These are phyloP conservation scores for Sebastolobus alascanus DNA, from an alignment of 2,797 vertebrate genomes.

Conservation along the genomic window DNA sequence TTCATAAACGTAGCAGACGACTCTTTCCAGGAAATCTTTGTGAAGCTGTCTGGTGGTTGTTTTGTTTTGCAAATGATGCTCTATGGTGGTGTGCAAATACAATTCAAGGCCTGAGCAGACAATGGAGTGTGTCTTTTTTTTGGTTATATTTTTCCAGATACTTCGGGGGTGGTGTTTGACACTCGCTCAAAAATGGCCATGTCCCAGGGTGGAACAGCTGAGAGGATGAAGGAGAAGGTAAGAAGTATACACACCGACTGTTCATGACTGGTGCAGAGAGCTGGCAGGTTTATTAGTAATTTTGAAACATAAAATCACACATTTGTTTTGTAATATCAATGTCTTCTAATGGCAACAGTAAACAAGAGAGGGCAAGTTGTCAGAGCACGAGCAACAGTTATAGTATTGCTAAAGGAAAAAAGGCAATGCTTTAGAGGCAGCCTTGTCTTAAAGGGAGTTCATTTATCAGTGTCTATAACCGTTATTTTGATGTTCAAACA, in stretches of 20 bases:
- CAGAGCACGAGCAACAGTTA: conserved; percentile 8
- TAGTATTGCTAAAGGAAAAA: not conserved
- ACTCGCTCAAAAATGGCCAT: conserved; percentile 95
- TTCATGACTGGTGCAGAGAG: not conserved
- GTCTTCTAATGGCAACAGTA: conserved; percentile 18
- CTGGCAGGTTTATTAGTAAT: not conserved
- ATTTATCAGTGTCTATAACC: not conserved
- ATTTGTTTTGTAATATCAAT: not conserved
- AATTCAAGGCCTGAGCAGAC: conserved; percentile 10
- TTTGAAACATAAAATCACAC: not conserved
- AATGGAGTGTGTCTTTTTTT: conserved; percentile 4
- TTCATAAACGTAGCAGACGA: not conserved
- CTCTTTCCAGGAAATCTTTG: conserved; percentile 37
- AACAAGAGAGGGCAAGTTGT: conserved; percentile 16
- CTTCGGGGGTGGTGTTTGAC: conserved; percentile 95
- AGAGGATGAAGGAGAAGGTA: conserved; percentile 99
- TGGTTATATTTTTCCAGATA: conserved; percentile 80
- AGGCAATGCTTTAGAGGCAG: not conserved
- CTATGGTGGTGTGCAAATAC: conserved; percentile 67
- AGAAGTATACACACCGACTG: conserved; percentile 23
- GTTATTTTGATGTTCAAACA: not conserved
- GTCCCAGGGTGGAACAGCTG: conserved; percentile 94
- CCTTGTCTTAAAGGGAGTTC: not conserved
- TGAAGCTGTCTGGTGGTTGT: conserved; percentile 13
- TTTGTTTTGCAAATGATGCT: conserved; percentile 83